Evolutionary conservation across 2,888 invertebrate genomes (phyloP).

Genomic region (Odontocolon sp.): DNA sequence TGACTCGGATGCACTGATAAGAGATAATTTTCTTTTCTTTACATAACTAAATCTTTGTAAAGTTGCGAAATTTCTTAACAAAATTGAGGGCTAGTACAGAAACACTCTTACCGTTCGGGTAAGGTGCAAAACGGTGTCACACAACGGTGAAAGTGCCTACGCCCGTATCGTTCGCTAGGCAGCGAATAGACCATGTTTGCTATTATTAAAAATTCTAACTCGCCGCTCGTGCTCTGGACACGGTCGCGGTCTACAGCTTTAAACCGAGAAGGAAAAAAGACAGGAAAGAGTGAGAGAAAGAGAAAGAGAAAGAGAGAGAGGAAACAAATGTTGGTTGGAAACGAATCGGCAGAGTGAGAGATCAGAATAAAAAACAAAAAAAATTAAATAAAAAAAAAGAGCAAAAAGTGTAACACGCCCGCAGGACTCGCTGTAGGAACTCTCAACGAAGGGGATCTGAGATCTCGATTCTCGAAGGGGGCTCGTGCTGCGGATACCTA

Average conservation of each 20-base stretch:
- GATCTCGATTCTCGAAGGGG: slow-evolving; percentile 7
- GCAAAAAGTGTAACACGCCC: slow-evolving; percentile 36
- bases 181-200: slow-evolving; percentile 6
- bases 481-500: slow-evolving; percentile 16
- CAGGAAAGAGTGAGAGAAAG: not conserved
- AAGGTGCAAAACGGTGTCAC: slow-evolving; percentile 56
- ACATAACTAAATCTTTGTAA: too few species aligned
- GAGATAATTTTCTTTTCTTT: too few species aligned
- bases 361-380: not conserved
- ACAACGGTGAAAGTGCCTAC: slow-evolving; percentile 49
- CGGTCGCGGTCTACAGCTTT: not conserved
- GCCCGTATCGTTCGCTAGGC: slow-evolving; percentile 9
- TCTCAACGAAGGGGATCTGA: slow-evolving; percentile 23
- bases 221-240: not conserved
- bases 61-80: slow-evolving; percentile 18
- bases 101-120: slow-evolving; percentile 8
- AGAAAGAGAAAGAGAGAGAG: slow-evolving; percentile 6
- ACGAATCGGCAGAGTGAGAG: not conserved
- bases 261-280: not conserved
- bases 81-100: not conserved
- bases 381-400: too few species aligned
- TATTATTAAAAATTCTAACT: slow-evolving; percentile 35
- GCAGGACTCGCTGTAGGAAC: slow-evolving; percentile 2
- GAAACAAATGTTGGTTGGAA: too few species aligned
- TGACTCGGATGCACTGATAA: too few species aligned